Evolutionary conservation across 2,113 vertebrate species (phyloP), one percentile per base, ranked within the genome.

Genomic region (Cebidichthys violaceus): DNA sequence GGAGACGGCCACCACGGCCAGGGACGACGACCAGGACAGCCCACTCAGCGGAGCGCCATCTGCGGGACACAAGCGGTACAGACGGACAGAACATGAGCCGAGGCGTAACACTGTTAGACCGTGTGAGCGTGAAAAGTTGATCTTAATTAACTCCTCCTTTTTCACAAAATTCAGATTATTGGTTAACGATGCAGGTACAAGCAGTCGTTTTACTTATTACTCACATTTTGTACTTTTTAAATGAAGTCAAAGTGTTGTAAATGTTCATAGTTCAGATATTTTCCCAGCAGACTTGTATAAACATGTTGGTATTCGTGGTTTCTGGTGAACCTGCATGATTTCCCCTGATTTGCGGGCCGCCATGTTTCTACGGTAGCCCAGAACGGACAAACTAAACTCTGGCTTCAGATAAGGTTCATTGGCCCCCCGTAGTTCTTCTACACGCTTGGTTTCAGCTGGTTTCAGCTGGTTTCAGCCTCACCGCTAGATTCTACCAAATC

Each of bases 1-100:
- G 60, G 97, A 98, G 87, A 98, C 93, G 0, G 96, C 96, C 83
- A 97, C 97, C 18, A 98, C 97, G 0, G 96, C 95, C 81, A 99
- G 94, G 15, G 98, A 98, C 1, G 97, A 97, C 0, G 97, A 96
- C 97, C 97, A 98, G 86, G 97, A 97, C 71, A 98, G 95, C 82
- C 97, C 97, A 0, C 96, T 96, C 91, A 97, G 95, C 13, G 96
- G 95, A 83, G 96, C 95, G 69, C 96, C 97, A 96, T 97, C 98
- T 97, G 95, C 82, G 71, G 94, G 94, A 93, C 76, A 91, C 11
- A 8, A 55, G 33, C 6, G 65, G 70, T 35, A 82, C 64, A 79
- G 7, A 72, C 54, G 65, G 39, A 35, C n/a, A 39, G 9, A 57
- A 33, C 3, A 41, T 55, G 11, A 71, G 35, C 24, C 4, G 39